These are phyloP conservation scores for Galagoides demidoff DNA, from an alignment of 2,797 vertebrate genomes.

Conservation along the genomic window DNA sequence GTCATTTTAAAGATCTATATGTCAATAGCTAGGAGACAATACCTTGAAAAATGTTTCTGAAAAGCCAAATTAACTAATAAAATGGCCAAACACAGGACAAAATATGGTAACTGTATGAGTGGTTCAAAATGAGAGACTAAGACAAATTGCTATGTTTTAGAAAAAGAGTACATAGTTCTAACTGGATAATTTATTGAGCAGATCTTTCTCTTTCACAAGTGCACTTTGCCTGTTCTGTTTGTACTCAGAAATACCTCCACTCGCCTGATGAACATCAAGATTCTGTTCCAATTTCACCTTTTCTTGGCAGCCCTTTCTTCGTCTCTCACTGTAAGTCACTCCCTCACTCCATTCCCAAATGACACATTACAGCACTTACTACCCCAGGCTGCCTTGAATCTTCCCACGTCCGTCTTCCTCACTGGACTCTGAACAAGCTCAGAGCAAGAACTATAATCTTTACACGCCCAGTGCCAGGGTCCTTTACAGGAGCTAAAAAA, in stretches of 20 bases:
- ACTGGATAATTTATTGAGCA: fast-evolving
- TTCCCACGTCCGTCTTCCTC: not conserved
- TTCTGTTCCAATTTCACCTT: not conserved
- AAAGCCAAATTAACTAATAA: not conserved
- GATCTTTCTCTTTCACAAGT: fast-evolving
- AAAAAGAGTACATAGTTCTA: fast-evolving
- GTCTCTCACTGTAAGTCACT: not conserved
- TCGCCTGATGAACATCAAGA: fast-evolving
- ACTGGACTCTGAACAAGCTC: not conserved
- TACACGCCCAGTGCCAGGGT: fast-evolving
- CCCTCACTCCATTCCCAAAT: not conserved
- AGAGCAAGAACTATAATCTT: not conserved
- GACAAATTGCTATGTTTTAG: fast-evolving
- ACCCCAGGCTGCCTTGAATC: not conserved
- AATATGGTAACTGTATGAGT: not conserved
- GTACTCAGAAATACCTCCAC: not conserved
- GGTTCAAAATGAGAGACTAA: not conserved
- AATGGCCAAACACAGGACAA: not conserved
- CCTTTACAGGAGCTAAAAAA: not conserved
- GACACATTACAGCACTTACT: fast-evolving
- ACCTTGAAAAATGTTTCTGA: not conserved
- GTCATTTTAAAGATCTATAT: not conserved
- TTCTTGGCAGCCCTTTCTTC: not conserved
- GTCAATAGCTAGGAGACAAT: too few relatives aligned
- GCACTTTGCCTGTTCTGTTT: fast-evolving